These are phyloP conservation scores for Selene dorsalis DNA, from an alignment of 2,797 vertebrate species.

Conservation along the genomic window DNA sequence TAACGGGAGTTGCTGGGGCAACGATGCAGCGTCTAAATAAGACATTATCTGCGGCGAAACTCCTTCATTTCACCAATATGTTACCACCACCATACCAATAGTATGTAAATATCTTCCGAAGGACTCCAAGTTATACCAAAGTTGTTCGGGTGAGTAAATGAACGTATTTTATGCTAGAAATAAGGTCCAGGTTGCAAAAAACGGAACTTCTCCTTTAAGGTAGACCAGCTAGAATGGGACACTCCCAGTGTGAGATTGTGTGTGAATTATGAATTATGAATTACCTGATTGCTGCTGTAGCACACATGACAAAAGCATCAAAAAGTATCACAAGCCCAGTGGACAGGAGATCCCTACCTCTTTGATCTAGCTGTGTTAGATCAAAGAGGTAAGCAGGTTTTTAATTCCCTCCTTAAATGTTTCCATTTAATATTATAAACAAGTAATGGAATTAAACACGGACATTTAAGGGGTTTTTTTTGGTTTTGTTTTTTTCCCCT, in stretches of 20 bases:
- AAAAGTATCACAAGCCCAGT: conserved; percentile 17
- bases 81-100: too few relatives aligned
- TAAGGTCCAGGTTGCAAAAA: too few relatives aligned
- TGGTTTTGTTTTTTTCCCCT: too few relatives aligned
- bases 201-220: too few relatives aligned
- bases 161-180: too few relatives aligned
- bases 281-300: conserved; percentile 44
- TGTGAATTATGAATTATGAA: conserved; percentile 51
- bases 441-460: neutral
- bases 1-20: too few relatives aligned
- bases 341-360: conserved; percentile 16
- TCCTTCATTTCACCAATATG: too few relatives aligned
- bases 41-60: too few relatives aligned
- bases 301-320: conserved; percentile 37
- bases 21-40: too few relatives aligned
- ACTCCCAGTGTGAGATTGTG: conserved; percentile 25
- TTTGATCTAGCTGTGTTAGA: neutral
- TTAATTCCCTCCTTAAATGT: neutral
- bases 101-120: too few relatives aligned
- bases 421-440: conserved; percentile 2
- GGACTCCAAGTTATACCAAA: too few relatives aligned
- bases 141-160: too few relatives aligned
- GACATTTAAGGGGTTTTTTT: neutral
- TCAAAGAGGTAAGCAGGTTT: conserved; percentile 1
- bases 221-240: conserved; percentile 33